Evolutionary conservation across 2,113 vertebrate species (phyloP).

Genomic region (Murina feae): DNA sequence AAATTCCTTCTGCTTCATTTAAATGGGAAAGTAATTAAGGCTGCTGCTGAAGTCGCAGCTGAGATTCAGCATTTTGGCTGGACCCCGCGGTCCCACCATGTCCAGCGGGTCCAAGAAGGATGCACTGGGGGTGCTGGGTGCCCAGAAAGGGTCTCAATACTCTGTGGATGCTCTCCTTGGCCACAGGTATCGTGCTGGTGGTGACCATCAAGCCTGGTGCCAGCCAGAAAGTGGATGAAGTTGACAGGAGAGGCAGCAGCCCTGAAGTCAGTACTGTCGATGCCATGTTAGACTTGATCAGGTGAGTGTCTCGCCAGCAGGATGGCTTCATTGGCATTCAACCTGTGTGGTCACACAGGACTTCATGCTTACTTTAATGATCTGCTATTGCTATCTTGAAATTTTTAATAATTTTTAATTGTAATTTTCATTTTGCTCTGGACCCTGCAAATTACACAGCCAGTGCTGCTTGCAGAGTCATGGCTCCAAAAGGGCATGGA

Average conservation of each 20-base stretch:
- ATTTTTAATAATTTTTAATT: neutral
- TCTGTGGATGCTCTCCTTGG: conserved; percentile 20
- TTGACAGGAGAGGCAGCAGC: conserved; percentile 89
- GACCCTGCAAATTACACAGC: neutral
- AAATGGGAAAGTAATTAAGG: neutral
- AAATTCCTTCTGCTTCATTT: conserved; percentile 17
- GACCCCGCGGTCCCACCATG: neutral
- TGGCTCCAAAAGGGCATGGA: neutral
- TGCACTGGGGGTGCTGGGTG: neutral
- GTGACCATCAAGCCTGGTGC: conserved; percentile 94
- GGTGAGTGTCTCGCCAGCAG: conserved; percentile 79
- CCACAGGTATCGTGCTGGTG: conserved; percentile 92
- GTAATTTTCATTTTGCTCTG: neutral
- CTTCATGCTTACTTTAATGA: neutral
- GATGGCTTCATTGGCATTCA: neutral
- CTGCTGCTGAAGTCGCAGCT: neutral
- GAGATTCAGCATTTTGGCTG: neutral
- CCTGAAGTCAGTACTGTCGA: conserved; percentile 94
- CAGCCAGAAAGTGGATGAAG: conserved; percentile 87
- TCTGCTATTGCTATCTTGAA: neutral
- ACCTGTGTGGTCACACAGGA: neutral
- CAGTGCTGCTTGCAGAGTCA: neutral
- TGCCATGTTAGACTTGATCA: conserved; percentile 94
- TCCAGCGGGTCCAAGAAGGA: neutral
- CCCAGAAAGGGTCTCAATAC: conserved; percentile 7